Evolutionary conservation across 2,797 vertebrate genomes (phyloP).

Genomic region (Falco naumanni): DNA sequence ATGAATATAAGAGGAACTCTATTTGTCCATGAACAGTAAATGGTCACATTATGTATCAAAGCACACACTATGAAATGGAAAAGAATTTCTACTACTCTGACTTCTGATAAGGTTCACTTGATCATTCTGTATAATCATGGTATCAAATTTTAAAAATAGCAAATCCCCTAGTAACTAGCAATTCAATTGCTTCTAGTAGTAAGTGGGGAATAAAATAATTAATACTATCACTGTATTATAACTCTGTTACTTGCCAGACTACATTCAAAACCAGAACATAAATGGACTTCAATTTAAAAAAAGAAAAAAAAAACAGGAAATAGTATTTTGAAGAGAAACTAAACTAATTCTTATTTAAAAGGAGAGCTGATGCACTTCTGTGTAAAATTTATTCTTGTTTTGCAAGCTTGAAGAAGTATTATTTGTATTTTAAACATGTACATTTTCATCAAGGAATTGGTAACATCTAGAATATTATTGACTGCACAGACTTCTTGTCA

Average conservation of each 20-base stretch:
- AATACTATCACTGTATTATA: not conserved
- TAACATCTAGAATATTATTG: not conserved
- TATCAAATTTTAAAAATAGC: not conserved
- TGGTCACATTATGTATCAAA: not conserved
- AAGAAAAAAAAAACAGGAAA: not conserved
- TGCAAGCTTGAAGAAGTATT: not conserved
- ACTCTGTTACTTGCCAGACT: not conserved
- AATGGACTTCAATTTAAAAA: not conserved
- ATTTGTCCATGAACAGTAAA: not conserved
- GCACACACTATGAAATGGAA: not conserved
- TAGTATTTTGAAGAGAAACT: not conserved
- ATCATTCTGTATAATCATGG: not conserved
- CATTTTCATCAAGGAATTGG: not conserved
- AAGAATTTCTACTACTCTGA: not conserved
- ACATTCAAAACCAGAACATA: not conserved
- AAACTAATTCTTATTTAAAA: not conserved
- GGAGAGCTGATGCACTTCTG: not conserved
- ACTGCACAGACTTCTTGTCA: not conserved
- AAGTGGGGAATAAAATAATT: not conserved
- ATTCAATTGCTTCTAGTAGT: not conserved
- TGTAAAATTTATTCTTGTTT: not conserved
- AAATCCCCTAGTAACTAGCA: not conserved
- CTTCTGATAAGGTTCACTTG: not conserved
- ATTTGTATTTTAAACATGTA: not conserved
- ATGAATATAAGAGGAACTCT: not conserved